Percentiles rank a stretch among this genome's conserved stretches.
Conservation (phyloP, 2,797 vertebrate genomes). For the Ciconia nigra region DNA sequence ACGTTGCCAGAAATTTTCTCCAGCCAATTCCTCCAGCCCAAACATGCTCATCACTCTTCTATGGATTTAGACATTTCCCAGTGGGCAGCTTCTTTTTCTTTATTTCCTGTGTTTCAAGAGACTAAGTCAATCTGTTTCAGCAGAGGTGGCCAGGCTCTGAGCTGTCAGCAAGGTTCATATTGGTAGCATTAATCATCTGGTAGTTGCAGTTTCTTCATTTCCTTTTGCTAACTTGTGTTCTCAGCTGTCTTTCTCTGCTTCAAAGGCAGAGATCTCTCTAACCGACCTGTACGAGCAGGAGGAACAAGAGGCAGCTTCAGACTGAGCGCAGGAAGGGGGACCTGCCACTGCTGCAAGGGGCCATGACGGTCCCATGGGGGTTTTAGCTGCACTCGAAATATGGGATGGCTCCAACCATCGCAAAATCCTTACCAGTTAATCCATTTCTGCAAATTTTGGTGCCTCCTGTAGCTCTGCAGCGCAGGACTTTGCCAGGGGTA, state of each 20-base stretch:
- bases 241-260: background rate
- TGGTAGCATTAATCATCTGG: background rate
- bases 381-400: background rate
- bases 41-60: background rate
- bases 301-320: background rate
- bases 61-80: background rate
- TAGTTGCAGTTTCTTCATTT: background rate
- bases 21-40: background rate
- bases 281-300: background rate
- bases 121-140: background rate
- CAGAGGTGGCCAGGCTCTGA: background rate
- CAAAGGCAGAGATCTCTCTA: background rate
- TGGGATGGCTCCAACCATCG: background rate
- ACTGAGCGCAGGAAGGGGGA: background rate
- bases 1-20: background rate
- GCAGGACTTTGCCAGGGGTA: rapidly evolving
- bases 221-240: background rate
- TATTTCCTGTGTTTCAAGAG: background rate
- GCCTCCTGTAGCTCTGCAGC: background rate
- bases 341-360: no score
- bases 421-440: background rate
- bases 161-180: background rate
- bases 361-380: rapidly evolving
- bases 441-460: background rate
- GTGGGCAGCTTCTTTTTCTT: background rate